Evolutionary conservation across 92 coral and sea anemone genomes (phyloP), one percentile per base, ranked within the genome.

Genomic region (Virgularia gustaviana): DNA sequence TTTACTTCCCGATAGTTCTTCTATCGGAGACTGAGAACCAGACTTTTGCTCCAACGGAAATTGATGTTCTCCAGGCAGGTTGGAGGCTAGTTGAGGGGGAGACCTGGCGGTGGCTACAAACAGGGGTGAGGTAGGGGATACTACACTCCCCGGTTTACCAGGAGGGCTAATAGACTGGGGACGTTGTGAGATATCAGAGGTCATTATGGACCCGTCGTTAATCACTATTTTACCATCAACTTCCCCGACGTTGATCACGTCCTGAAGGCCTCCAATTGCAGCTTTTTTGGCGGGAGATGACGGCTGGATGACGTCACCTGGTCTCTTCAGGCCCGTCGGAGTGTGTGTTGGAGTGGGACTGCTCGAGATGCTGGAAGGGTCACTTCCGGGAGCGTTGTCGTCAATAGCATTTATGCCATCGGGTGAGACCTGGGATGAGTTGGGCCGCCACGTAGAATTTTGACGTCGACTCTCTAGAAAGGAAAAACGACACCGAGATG

Each of bases 371-470:
- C n/a, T n/a, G n/a, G n/a, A n/a, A n/a, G n/a, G n/a, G n/a, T n/a
- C n/a, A n/a, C n/a, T n/a, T n/a, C n/a, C 43, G 12, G 59, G 27
- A 32, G 55, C 43, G 13, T 24, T 30, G 28, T 68, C 45, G 75
- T 68, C 75, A 18, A 45, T 20, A 49, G 38, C 9, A 18, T 68
- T n/a, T n/a, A n/a, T 49, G 5, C 36, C 75, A 33, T 49, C 41
- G 59, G 54, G 19, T 12, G 75, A 61, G 19, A 68, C 18, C n/a
- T n/a, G n/a, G n/a, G n/a, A n/a, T n/a, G n/a, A n/a, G n/a, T n/a
- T n/a, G n/a, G 75, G 75, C 36, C 75, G 8, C 75, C 75, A 68
- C 18, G 75, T 68, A 19, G 75, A 68, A 32, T 68, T 68, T 33
- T 68, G 75, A 31, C 75, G 60, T 49, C 75, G 59, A 20, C 75